phyloP scores from a whole-genome alignment of 2,113 vertebrate genomes.

The Numida meleagris region DNA sequence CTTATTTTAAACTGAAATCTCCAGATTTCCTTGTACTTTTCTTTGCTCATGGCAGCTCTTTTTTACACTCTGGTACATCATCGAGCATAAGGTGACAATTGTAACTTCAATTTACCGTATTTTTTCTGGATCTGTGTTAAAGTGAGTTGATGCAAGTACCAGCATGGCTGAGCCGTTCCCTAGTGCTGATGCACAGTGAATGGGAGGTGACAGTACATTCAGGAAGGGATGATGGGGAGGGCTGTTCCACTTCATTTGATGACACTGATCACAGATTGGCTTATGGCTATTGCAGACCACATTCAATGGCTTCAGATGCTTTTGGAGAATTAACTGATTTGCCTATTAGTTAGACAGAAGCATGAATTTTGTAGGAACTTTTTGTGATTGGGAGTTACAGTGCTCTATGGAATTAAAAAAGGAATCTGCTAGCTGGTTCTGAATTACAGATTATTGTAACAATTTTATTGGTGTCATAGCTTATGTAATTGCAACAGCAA shows the following conservation, averaged over 20 bases:
- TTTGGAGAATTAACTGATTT: neutral
- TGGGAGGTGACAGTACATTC: neutral
- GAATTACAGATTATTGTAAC: neutral
- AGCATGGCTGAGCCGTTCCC: neutral
- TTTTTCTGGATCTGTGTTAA: neutral
- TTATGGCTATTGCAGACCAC: neutral
- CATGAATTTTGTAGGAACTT: neutral
- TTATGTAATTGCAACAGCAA: neutral
- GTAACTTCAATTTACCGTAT: neutral
- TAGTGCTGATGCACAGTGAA: neutral
- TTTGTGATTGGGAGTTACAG: neutral
- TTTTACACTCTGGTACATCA: rapidly evolving
- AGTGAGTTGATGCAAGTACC: neutral
- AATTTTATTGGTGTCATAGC: neutral
- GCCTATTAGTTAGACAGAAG: neutral
- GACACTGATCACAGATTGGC: neutral
- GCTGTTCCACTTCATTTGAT: neutral
- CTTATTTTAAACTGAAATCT: neutral
- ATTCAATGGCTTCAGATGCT: neutral
- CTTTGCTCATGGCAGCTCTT: neutral
- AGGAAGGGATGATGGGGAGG: neutral
- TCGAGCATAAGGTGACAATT: neutral
- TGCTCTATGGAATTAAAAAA: neutral
- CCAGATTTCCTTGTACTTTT: neutral
- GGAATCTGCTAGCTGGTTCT: neutral